phyloP scores from a whole-genome alignment of 2,888 invertebrate species.

The Lucinisca nassula region DNA sequence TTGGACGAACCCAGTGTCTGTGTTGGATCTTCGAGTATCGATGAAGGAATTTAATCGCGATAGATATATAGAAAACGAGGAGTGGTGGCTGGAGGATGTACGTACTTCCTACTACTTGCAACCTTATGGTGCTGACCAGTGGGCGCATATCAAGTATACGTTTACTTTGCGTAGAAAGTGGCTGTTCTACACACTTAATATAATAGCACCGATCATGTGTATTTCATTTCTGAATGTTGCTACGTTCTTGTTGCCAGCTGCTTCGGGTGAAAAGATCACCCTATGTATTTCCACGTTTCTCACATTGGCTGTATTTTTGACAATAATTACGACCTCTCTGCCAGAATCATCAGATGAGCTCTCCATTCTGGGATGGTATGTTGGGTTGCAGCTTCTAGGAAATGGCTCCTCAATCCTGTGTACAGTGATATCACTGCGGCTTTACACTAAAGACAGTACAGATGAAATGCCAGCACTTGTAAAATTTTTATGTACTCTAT shows the following conservation, averaged over 20 bases:
- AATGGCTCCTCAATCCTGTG: slow-evolving; percentile 63
- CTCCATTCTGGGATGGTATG: slow-evolving; percentile 68
- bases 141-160: slow-evolving; percentile 26
- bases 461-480: slow-evolving; percentile 33
- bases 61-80: slow-evolving; percentile 39
- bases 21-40: background rate
- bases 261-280: slow-evolving; percentile 57
- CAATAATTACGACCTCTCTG: slow-evolving; percentile 66
- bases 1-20: slow-evolving; percentile 49
- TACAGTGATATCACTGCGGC: slow-evolving; percentile 63
- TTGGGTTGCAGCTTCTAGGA: slow-evolving; percentile 66
- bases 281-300: slow-evolving; percentile 65
- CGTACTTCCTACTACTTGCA: background rate
- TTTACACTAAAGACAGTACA: slow-evolving; percentile 54
- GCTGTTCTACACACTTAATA: slow-evolving; percentile 48
- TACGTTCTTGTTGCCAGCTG: slow-evolving; percentile 53
- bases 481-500: slow-evolving; percentile 28
- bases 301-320: slow-evolving; percentile 71
- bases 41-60: background rate
- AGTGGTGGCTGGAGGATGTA: slow-evolving; percentile 33
- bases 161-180: slow-evolving; percentile 37
- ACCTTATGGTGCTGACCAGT: slow-evolving; percentile 26
- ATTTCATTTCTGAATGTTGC: slow-evolving; percentile 49
- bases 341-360: slow-evolving; percentile 72
- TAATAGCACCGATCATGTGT: slow-evolving; percentile 47